Evolutionary conservation across 2,888 invertebrate genomes (phyloP).

Genomic region (Automeris io): DNA sequence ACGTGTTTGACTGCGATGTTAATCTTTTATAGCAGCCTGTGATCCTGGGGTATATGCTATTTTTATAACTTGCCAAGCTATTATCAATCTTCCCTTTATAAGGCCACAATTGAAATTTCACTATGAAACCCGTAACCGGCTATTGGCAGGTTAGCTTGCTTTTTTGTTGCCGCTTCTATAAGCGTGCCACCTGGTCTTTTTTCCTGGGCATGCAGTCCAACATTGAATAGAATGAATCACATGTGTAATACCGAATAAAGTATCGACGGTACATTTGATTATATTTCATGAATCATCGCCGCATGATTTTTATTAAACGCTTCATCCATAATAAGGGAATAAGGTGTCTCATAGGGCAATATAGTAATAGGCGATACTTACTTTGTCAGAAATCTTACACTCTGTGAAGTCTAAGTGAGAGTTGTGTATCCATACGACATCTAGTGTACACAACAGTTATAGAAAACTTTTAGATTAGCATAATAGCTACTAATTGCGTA

Average conservation of each 20-base stretch:
- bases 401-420: too few species aligned
- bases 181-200: constrained; percentile 71
- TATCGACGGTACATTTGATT: constrained; percentile 20
- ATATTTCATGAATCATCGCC: constrained; percentile 29
- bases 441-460: too few species aligned
- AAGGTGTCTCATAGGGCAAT: too few species aligned
- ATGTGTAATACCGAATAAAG: constrained; percentile 42
- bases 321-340: too few species aligned
- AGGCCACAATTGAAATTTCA: constrained; percentile 35
- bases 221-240: constrained; percentile 62
- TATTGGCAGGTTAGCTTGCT: constrained; percentile 44
- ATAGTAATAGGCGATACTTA: too few species aligned
- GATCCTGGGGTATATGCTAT: constrained; percentile 42
- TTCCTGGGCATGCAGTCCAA: constrained; percentile 47
- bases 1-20: constrained; percentile 63
- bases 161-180: constrained; percentile 53
- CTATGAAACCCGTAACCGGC: constrained; percentile 18
- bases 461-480: too few species aligned
- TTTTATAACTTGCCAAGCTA: constrained; percentile 33
- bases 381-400: too few species aligned
- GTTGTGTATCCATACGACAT: too few species aligned
- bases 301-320: too few species aligned
- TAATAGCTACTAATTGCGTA: too few species aligned
- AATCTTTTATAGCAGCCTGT: constrained; percentile 51
- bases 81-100: constrained; percentile 33